Conservation (phyloP, 2,797 vertebrate genomes). For the Pseudochromis fuscus region DNA sequence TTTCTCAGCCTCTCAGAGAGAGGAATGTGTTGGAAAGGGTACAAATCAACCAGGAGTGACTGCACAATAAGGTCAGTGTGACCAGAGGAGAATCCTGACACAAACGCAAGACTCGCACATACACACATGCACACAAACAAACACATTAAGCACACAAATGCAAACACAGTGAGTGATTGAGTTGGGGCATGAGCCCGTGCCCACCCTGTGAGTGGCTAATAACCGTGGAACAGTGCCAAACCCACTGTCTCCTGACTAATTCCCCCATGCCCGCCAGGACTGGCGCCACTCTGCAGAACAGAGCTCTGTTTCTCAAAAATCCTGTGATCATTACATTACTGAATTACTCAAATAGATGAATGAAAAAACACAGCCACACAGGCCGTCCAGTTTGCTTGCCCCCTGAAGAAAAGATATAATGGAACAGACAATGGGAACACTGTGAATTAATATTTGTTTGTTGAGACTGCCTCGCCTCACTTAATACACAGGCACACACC, state of each 20-base stretch:
- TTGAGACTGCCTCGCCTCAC: conserved; percentile 32
- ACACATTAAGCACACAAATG: conserved; percentile 69
- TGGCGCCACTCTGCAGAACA: conserved; percentile 80
- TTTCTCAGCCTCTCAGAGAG: conserved; percentile 65
- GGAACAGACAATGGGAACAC: conserved; percentile 53
- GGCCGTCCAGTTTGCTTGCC: conserved; percentile 35
- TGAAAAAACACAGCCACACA: conserved; percentile 66
- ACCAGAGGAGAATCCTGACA: conserved; percentile 74
- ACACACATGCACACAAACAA: conserved; percentile 65
- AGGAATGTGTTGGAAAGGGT: conserved; percentile 80
- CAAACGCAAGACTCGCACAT: conserved; percentile 49
- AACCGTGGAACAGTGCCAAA: conserved; percentile 86
- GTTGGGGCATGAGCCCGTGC: conserved; percentile 76
- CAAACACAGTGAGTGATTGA: conserved; percentile 76
- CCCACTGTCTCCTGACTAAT: conserved; percentile 89
- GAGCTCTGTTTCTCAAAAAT: conserved; percentile 76
- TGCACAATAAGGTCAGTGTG: conserved; percentile 83
- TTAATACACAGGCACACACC: conserved; percentile 51
- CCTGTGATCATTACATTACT: conserved; percentile 74
- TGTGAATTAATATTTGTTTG: conserved; percentile 61
- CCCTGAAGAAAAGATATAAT: conserved; percentile 56
- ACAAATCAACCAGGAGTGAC: conserved; percentile 80
- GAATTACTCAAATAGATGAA: conserved; percentile 73
- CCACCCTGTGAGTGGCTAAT: conserved; percentile 83
- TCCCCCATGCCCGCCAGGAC: conserved; percentile 81